Conservation (phyloP, 2,888 invertebrate species). For the Tetragnatha montana region DNA sequence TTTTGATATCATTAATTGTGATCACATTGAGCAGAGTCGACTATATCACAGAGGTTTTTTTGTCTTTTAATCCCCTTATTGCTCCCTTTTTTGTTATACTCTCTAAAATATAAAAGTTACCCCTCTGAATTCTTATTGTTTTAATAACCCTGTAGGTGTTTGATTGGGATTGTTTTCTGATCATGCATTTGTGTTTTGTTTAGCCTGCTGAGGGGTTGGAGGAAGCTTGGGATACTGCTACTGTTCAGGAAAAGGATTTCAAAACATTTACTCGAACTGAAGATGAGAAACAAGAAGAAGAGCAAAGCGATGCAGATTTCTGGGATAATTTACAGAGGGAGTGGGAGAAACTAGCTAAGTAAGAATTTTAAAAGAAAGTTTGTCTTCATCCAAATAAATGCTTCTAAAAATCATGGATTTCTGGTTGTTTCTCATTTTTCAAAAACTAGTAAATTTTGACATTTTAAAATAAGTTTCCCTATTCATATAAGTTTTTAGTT, state of each 20-base stretch:
- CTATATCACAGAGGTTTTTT: no score
- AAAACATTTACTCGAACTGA: constrained; percentile 59
- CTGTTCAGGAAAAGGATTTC: constrained; percentile 36
- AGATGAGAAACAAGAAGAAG: constrained; percentile 67
- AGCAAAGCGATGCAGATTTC: constrained; percentile 75
- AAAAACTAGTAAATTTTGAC: no score
- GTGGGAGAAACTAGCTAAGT: constrained; percentile 80
- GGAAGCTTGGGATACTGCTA: constrained; percentile 47
- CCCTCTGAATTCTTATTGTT: no score
- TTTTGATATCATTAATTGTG: no score
- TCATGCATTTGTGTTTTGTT: background rate
- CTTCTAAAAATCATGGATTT: background rate
- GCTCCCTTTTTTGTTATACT: no score
- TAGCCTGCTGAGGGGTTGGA: constrained; percentile 55
- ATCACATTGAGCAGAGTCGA: no score
- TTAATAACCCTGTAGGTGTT: no score
- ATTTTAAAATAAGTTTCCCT: background rate
- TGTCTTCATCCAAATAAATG: background rate
- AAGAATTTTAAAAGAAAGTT: background rate
- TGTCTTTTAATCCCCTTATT: no score
- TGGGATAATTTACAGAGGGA: constrained; percentile 77
- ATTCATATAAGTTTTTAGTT: background rate
- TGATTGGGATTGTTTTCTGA: background rate
- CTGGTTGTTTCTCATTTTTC: background rate
- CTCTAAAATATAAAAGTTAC: no score